Evolutionary conservation across 2,888 invertebrate genomes (phyloP).

Genomic region (Erebia palarica): DNA sequence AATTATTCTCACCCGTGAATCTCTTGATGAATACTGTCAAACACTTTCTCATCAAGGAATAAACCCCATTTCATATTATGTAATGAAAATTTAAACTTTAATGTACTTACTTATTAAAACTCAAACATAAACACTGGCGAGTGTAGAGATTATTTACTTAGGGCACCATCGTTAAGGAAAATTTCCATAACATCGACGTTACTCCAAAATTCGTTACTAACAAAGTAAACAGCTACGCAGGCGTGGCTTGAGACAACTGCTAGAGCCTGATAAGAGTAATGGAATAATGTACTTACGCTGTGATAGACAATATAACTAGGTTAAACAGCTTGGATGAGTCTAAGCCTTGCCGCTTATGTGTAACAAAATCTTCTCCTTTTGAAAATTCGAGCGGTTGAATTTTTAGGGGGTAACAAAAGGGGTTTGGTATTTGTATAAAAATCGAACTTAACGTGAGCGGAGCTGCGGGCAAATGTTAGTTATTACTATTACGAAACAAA

Average conservation of each 20-base stretch:
- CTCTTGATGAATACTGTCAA: not conserved
- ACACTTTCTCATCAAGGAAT: not conserved
- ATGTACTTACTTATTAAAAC: not conserved
- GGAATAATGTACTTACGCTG: slow-evolving; percentile 2
- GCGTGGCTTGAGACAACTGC: slow-evolving; percentile 5
- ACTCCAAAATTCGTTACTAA: slow-evolving; percentile 24
- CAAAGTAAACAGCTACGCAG: slow-evolving; percentile 17
- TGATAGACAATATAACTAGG: slow-evolving; percentile 9
- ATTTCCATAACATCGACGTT: slow-evolving; percentile 27
- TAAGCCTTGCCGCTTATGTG: not conserved
- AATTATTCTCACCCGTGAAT: not conserved
- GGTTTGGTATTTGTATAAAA: too few species aligned
- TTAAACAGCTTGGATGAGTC: slow-evolving; percentile 8
- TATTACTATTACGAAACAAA: too few species aligned
- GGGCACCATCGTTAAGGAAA: slow-evolving; percentile 8
- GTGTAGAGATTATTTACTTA: slow-evolving; percentile 17
- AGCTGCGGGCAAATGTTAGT: too few species aligned
- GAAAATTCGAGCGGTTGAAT: too few species aligned
- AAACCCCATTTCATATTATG: not conserved
- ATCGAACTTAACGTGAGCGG: too few species aligned
- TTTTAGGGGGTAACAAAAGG: too few species aligned
- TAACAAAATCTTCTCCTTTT: not conserved
- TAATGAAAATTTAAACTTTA: not conserved
- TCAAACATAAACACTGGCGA: not conserved
- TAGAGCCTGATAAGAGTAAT: slow-evolving; percentile 14